Evolutionary conservation across 2,797 vertebrate genomes (phyloP), one percentile per base, ranked within the genome.

Genomic region (Parauchenoglanis ngamensis): DNA sequence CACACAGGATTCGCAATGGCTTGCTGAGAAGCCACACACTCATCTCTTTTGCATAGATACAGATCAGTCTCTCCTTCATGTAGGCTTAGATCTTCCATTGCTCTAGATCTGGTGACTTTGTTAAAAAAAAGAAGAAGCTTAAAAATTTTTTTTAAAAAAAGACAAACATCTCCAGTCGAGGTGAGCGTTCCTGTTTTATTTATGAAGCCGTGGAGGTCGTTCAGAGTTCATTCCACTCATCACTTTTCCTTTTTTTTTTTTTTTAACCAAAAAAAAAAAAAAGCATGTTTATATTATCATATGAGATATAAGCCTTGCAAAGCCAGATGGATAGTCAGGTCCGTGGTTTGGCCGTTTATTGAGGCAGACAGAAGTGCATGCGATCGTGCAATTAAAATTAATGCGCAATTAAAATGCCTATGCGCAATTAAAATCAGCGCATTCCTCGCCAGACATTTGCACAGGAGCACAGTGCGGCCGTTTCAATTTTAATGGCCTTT

Each of bases 51-150:
- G 21, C 65, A 59, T 75, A 11, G 21, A 44, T 61, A 15, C 78
- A 61, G 28, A 83, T 80, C 75, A 21, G 40, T 54, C 49, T 44
- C 70, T 90, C 75, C 75, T 83, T 77, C 54, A 54, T 77, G 46
- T 87, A 31, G 73, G 19, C 75, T 77, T 68, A 52, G n/a, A 81
- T 3, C 6, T 17, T 44, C 57, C 54, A 44, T 61, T 8, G 13
- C 35, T 65, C 68, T 61, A 59, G 49, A 75, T 49, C 49, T 2
- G 1, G 19, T 76, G 78, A 52, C 54, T 70, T 76, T 52, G 76
- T 10, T 31, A 2, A 28, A 31, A 56, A 21, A n/a, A n/a, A 44
- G 3, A 7, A 35, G 35, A 35, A 35, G 35, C 35, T 35, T 35
- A 35, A 35, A 35, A 35, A 35, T 31, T 31, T 31, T 31, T 31